Evolutionary conservation across 2,113 vertebrate species (phyloP).

Genomic region (Arenaria interpres): DNA sequence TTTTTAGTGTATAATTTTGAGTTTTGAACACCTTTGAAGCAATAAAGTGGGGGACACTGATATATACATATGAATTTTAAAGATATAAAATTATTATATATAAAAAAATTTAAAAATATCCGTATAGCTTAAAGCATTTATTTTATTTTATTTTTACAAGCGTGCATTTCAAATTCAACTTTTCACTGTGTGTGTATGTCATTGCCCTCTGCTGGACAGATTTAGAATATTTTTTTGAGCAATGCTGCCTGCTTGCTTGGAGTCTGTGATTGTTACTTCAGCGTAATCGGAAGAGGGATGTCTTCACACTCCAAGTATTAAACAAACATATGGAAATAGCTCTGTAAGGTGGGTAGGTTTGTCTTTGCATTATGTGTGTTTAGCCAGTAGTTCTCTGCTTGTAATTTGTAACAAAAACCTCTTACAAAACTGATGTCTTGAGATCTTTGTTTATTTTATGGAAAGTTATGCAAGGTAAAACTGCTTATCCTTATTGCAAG

Average conservation of each 20-base stretch:
- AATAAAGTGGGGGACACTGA: background rate
- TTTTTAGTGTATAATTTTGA: background rate
- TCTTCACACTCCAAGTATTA: background rate
- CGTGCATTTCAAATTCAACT: background rate
- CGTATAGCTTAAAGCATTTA: background rate
- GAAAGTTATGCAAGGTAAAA: background rate
- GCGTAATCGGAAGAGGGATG: background rate
- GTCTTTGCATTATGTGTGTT: background rate
- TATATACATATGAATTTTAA: background rate
- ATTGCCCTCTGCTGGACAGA: constrained; percentile 63
- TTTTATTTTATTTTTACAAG: background rate
- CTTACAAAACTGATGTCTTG: background rate
- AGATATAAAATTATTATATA: background rate
- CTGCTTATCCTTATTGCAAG: background rate
- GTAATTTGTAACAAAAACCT: background rate
- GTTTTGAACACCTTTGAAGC: background rate
- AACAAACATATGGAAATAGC: background rate
- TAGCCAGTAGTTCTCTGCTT: background rate
- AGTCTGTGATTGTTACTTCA: background rate
- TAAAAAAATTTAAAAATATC: background rate
- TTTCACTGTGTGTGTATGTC: background rate
- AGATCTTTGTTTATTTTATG: background rate
- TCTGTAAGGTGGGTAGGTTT: background rate
- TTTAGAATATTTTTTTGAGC: background rate
- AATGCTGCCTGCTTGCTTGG: background rate